phyloP scores from a whole-genome alignment of 2,113 vertebrate genomes.

The Meleagris gallopavo region DNA sequence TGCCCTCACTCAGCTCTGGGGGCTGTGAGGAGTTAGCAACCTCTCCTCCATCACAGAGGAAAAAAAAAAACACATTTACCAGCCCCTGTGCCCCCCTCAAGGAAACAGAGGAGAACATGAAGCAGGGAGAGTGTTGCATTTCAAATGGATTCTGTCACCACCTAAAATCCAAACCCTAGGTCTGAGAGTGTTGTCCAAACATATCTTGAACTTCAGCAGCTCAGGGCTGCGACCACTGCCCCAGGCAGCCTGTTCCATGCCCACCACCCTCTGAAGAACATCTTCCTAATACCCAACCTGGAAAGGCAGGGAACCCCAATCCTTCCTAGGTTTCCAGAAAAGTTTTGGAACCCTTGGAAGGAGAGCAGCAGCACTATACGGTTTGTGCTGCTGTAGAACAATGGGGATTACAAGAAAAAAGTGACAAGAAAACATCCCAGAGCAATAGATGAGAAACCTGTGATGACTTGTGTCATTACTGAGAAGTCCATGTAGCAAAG shows the following conservation, averaged over 20 bases:
- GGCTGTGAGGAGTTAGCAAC: not conserved
- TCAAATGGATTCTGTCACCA: not conserved
- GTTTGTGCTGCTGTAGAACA: not conserved
- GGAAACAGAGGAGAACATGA: not conserved
- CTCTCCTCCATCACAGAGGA: not conserved
- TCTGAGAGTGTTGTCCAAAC: not conserved
- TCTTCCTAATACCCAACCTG: not conserved
- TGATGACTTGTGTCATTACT: rapidly evolving
- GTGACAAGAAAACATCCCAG: not conserved
- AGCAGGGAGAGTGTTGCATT: not conserved
- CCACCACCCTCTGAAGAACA: not conserved
- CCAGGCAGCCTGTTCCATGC: not conserved
- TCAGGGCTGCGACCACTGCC: not conserved
- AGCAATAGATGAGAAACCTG: not conserved
- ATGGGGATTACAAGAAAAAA: not conserved
- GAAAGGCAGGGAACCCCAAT: not conserved
- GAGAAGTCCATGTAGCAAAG: not conserved
- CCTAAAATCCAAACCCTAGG: not conserved
- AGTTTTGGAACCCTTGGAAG: not conserved
- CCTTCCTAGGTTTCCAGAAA: not conserved
- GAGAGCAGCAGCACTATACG: not conserved
- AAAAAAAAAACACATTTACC: not conserved
- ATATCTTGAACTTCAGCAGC: not conserved
- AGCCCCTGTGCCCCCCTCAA: not conserved
- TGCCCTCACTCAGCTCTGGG: not conserved